A percentile compares a stretch with the other conserved stretches of the same genome.
These are phyloP conservation scores for Xylocampa areola DNA, from an alignment of 2,888 invertebrate species.

Conservation along the genomic window DNA sequence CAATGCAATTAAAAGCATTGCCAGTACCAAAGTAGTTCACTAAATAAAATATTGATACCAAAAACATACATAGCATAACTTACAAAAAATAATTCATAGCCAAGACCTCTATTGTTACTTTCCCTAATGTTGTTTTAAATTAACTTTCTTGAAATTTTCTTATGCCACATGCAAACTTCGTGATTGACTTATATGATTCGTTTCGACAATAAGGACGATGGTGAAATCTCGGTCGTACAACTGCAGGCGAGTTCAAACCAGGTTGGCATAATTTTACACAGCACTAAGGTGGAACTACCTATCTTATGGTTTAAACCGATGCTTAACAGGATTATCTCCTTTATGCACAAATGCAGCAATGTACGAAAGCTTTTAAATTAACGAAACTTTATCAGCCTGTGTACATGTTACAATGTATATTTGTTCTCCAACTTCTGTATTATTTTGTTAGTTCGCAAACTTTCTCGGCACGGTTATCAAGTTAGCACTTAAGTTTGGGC, in stretches of 20 bases:
- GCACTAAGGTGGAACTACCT: conserved; percentile 42
- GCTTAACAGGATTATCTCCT: conserved; percentile 32
- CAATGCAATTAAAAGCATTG: too few species aligned
- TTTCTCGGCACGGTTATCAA: conserved; percentile 25
- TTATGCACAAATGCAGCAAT: conserved; percentile 37
- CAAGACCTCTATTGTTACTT: too few species aligned
- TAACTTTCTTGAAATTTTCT: not conserved
- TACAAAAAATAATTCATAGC: too few species aligned
- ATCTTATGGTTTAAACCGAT: conserved; percentile 16
- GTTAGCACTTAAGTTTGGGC: conserved; percentile 51
- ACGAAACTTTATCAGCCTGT: conserved; percentile 21
- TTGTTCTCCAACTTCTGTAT: conserved; percentile 23
- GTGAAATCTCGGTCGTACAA: conserved; percentile 51
- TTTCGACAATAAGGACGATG: conserved; percentile 51
- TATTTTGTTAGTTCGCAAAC: conserved; percentile 25
- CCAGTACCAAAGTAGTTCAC: too few species aligned
- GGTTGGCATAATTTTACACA: conserved; percentile 30
- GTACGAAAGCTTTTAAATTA: conserved; percentile 38
- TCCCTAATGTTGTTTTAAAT: too few species aligned
- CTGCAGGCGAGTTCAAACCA: conserved; percentile 52
- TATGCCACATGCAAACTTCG: not conserved
- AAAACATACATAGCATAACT: not conserved
- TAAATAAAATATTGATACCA: too few species aligned
- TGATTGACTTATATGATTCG: conserved; percentile 23
- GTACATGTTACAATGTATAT: conserved; percentile 16